Base-by-base conservation (phyloP, 2,113 vertebrate genomes). In the Dasyornis broadbenti region DNA sequence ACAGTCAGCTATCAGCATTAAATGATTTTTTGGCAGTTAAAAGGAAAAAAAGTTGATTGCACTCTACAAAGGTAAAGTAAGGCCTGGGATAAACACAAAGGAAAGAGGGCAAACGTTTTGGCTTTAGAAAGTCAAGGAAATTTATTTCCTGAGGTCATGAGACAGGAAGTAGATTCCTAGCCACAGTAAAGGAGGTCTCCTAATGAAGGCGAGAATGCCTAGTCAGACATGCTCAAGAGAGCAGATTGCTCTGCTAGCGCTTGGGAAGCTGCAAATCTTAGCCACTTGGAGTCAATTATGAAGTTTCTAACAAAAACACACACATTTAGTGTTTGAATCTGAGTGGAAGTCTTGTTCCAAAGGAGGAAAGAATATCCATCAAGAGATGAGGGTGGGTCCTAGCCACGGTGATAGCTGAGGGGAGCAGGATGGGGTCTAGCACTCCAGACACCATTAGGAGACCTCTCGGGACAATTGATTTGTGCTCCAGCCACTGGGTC, bases 111-210 rank as follows among this genome's bases (percentile, higher is more conserved):
- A 98, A 97, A 98, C 97, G 49, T 97, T 97, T 97, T 98, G 98
- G 98, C 98, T 98, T 97, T 98, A 98, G 92, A 98, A 98, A 98
- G 97, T 98, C 97, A 98, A 98, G 98, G 98, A 98, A 97, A 98
- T 98, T 98, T 98, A 98, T 98, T 98, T 98, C 98, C 98, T 98
- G 98, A 98, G 98, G 98, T 98, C 98, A 97, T 96, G 97, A 98
- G 98, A 98, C 98, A 98, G 98, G 98, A 98, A 98, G 98, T 97
- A 91, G 98, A 97, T 97, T 96, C 97, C 98, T 97, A 97, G 98
- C 97, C 97, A 96, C 97, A 96, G 98, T 97, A 95, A 97, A 65
- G 96, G 96, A 93, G 96, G 97, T 97, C 97, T 97, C 96, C 89
- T 87, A 92, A 97, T 92, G 94, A 96, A 96, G 97, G 96, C 95